Percentiles rank a stretch among this genome's conserved stretches.
Conservation (phyloP, 2,113 vertebrate species). For the Falcunculus frontatus region DNA sequence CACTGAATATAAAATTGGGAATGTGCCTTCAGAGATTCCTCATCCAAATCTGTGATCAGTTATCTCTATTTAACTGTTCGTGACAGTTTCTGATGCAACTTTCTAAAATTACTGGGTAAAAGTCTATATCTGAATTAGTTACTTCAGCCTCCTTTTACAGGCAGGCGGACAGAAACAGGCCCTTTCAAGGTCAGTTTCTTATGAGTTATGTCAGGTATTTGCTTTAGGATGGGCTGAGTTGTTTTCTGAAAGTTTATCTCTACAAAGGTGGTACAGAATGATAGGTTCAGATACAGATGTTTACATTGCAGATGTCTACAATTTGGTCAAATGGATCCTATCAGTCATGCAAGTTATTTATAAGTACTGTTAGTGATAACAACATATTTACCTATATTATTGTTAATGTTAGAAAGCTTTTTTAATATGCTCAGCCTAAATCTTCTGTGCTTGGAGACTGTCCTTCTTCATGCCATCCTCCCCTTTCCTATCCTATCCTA, state of each 20-base stretch:
- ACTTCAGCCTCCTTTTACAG: background rate
- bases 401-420: background rate
- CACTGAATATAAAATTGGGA: background rate
- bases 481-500: background rate
- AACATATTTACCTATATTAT: background rate
- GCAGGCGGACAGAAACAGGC: background rate
- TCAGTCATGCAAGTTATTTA: background rate
- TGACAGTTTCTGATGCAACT: constrained; percentile 11
- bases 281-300: background rate
- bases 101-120: background rate
- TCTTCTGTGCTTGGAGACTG: background rate
- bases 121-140: background rate
- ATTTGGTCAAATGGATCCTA: background rate
- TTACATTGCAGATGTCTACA: background rate
- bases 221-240: background rate
- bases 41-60: background rate
- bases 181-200: background rate
- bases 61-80: background rate
- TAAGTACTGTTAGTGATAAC: background rate
- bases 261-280: background rate
- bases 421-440: background rate
- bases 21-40: constrained; percentile 1
- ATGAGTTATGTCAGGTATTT: background rate
- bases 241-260: background rate
- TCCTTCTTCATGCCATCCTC: background rate